phyloP scores from a whole-genome alignment of 2,888 invertebrate genomes.

The Sicus ferrugineus region DNA sequence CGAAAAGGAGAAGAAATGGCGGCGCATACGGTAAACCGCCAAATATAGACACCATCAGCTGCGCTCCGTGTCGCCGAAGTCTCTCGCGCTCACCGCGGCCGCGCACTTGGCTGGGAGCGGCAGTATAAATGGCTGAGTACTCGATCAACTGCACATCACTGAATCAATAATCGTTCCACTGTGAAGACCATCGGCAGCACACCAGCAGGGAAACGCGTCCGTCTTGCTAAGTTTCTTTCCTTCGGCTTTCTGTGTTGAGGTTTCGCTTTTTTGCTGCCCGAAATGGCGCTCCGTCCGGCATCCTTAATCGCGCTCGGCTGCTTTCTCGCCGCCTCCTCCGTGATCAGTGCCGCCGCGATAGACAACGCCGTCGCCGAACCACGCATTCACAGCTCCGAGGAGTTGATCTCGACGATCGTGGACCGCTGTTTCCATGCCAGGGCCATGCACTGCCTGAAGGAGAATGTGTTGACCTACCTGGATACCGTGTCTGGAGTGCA shows the following conservation, averaged over 20 bases:
- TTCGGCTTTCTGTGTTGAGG: constrained; percentile 16
- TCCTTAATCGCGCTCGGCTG: constrained; percentile 68
- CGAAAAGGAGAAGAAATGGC: not conserved
- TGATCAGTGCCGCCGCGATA: constrained; percentile 65
- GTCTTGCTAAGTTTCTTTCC: constrained; percentile 19
- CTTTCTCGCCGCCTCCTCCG: constrained; percentile 66
- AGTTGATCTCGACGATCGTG: constrained; percentile 75
- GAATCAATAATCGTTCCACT: constrained; percentile 60
- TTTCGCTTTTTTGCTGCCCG: constrained; percentile 20
- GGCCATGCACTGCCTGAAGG: constrained; percentile 78
- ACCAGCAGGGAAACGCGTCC: constrained; percentile 35
- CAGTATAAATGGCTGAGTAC: constrained; percentile 64
- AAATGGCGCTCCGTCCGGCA: constrained; percentile 61
- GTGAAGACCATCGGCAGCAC: constrained; percentile 51
- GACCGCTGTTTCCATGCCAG: constrained; percentile 76
- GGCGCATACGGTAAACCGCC: constrained; percentile 11
- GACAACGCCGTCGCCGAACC: constrained; percentile 68
- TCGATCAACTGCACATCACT: constrained; percentile 63
- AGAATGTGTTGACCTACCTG: constrained; percentile 78
- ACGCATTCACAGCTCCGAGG: constrained; percentile 72
- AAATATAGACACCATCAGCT: not conserved
- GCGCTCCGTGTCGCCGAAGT: not conserved
- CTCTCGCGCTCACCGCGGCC: not conserved
- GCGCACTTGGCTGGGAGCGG: constrained; percentile 59
- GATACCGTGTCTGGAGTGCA: constrained; percentile 74